Conservation (phyloP, 2,888 invertebrate species). For the Spodoptera littoralis region DNA sequence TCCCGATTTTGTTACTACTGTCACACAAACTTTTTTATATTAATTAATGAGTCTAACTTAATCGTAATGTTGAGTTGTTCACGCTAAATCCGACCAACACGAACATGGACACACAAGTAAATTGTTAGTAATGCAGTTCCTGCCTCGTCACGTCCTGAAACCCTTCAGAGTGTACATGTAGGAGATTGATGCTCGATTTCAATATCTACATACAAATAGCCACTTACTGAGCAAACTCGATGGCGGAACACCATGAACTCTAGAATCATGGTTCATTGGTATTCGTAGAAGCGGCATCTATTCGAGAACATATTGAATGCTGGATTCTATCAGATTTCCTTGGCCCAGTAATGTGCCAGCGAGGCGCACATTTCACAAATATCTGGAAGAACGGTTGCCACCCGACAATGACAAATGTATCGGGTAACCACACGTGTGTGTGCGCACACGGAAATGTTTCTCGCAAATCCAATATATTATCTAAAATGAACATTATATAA, state of each 20-base stretch:
- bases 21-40: no score
- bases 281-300: conserved; percentile 30
- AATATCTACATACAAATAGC: conserved; percentile 45
- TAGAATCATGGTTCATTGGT: conserved; percentile 39
- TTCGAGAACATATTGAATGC: conserved; percentile 46
- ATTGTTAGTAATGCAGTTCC: conserved; percentile 1
- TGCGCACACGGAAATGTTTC: conserved; percentile 11
- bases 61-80: no score
- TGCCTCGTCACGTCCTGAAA: background rate
- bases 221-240: conserved; percentile 15
- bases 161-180: no score
- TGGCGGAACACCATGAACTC: conserved; percentile 18
- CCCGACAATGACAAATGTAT: conserved; percentile 51
- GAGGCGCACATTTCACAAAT: conserved; percentile 46
- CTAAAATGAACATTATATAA: background rate
- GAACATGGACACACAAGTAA: no score
- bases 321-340: conserved; percentile 50
- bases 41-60: no score
- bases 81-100: no score
- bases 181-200: conserved; percentile 1
- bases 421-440: conserved; percentile 29
- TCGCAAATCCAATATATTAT: background rate
- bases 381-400: conserved; percentile 42
- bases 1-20: no score
- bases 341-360: conserved; percentile 29